A percentile compares a stretch with the other conserved stretches of the same genome.
These are phyloP conservation scores for Eriocheir sinensis DNA, from an alignment of 1,140 invertebrate genomes.

Conservation along the genomic window DNA sequence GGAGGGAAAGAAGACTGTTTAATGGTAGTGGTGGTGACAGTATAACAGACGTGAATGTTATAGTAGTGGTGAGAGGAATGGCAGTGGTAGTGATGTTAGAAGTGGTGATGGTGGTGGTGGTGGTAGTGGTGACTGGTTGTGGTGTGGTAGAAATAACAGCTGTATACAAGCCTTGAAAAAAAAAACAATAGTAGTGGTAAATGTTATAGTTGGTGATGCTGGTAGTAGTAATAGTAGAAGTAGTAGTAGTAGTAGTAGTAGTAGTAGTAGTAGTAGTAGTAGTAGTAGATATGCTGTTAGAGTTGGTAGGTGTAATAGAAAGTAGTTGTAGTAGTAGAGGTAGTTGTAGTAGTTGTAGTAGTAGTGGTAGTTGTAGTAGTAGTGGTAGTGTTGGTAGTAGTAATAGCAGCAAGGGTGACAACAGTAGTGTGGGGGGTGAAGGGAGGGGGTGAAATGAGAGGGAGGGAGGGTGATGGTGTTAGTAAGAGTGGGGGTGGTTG, in stretches of 20 bases:
- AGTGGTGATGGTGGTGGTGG: background rate
- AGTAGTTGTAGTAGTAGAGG: background rate
- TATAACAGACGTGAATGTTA: background rate
- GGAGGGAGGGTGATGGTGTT: too few relatives aligned
- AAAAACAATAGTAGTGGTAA: background rate
- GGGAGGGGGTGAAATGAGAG: too few relatives aligned
- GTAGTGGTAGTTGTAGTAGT: slow-evolving; percentile 9
- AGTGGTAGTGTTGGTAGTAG: slow-evolving; percentile 24
- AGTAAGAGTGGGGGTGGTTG: too few relatives aligned
- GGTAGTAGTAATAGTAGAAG: slow-evolving; percentile 11
- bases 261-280: slow-evolving; percentile 33
- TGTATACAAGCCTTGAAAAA: too few relatives aligned
- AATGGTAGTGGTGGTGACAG: too few relatives aligned
- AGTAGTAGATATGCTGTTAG: slow-evolving; percentile 34
- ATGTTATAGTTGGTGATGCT: background rate
- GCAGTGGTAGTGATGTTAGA: background rate
- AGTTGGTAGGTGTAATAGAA: too few relatives aligned
- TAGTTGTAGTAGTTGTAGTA: slow-evolving; percentile 14
- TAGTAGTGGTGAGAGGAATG: background rate
- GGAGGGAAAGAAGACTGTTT: too few relatives aligned
- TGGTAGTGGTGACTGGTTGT: background rate
- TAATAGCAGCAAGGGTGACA: too few relatives aligned
- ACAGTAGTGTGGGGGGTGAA: too few relatives aligned
- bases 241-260: slow-evolving; percentile 27
- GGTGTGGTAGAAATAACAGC: background rate